These are phyloP conservation scores for Sardinella longiceps DNA, from an alignment of 2,797 vertebrate species.

Conservation along the genomic window DNA sequence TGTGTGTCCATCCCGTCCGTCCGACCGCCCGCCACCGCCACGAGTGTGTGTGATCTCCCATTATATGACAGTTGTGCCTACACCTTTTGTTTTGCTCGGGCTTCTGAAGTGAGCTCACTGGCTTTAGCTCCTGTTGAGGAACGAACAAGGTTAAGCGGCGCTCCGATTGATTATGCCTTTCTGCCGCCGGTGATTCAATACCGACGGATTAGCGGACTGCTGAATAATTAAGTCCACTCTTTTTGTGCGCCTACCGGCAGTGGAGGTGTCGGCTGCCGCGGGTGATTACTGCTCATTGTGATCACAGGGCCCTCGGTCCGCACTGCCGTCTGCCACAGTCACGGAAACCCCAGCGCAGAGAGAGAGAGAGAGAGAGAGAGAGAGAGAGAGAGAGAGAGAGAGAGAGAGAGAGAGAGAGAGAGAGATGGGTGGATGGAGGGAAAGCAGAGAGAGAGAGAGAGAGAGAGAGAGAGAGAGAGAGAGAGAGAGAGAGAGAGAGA, in stretches of 20 bases:
- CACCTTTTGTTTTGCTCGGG: conserved; percentile 5
- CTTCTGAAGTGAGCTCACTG: neutral
- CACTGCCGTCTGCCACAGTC: neutral
- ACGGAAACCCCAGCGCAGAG: conserved; percentile 31
- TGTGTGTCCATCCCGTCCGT: too few species aligned
- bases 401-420: neutral
- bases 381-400: conserved; percentile 29
- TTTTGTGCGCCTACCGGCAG: conserved; percentile 54
- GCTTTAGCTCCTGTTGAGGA: conserved; percentile 35
- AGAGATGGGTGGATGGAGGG: neutral
- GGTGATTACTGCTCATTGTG: conserved; percentile 49
- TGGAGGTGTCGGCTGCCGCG: conserved; percentile 42
- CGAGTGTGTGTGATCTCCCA: neutral
- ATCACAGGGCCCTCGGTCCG: conserved; percentile 35
- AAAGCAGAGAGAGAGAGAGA: neutral
- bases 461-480: neutral
- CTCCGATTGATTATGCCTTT: conserved; percentile 58
- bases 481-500: neutral
- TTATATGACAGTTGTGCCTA: conserved; percentile 16
- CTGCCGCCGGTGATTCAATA: conserved; percentile 46
- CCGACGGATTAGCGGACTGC: conserved; percentile 51
- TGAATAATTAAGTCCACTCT: conserved; percentile 66
- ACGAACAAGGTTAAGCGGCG: conserved; percentile 61
- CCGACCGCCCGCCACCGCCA: neutral
- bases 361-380: conserved; percentile 28